A percentile compares a stretch with the other conserved stretches of the same genome.
Evolutionary conservation across 2,888 invertebrate genomes (phyloP).

Genomic region (Meta bourneti): DNA sequence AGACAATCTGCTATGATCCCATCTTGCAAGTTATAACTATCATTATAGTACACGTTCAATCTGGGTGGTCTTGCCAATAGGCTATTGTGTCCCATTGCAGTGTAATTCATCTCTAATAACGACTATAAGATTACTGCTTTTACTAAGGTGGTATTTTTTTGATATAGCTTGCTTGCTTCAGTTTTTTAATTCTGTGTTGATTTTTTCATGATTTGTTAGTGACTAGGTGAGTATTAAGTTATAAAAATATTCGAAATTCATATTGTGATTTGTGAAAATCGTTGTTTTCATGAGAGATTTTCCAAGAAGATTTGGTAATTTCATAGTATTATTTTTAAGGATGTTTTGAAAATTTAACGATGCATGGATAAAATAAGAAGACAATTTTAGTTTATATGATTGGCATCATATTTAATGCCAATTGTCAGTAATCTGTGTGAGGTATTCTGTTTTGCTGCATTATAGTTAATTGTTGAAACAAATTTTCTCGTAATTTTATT

Average conservation of each 20-base stretch:
- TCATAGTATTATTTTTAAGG: too few relatives aligned
- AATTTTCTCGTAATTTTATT: too few relatives aligned
- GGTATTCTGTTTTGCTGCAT: too few relatives aligned
- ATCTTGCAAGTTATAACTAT: constrained; percentile 43
- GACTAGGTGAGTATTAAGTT: neutral
- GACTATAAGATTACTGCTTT: constrained; percentile 31
- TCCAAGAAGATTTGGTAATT: too few relatives aligned
- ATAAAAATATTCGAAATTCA: neutral
- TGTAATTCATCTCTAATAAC: constrained; percentile 48
- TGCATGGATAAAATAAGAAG: too few relatives aligned
- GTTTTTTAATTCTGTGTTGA: neutral
- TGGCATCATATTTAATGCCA: too few relatives aligned
- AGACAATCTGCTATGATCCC: constrained; percentile 31
- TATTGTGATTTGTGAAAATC: neutral
- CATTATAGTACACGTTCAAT: constrained; percentile 18
- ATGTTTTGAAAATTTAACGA: too few relatives aligned
- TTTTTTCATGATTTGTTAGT: neutral
- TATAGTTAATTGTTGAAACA: too few relatives aligned
- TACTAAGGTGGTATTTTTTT: constrained; percentile 13
- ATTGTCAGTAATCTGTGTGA: too few relatives aligned
- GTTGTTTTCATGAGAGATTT: too few relatives aligned
- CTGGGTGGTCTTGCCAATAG: constrained; percentile 49
- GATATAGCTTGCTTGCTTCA: constrained; percentile 23
- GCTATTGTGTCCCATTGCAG: constrained; percentile 31
- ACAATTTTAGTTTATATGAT: too few relatives aligned